Evolutionary conservation across 2,113 vertebrate species (phyloP), one percentile per base, ranked within the genome.

Genomic region (Neopipo cinnamomea): DNA sequence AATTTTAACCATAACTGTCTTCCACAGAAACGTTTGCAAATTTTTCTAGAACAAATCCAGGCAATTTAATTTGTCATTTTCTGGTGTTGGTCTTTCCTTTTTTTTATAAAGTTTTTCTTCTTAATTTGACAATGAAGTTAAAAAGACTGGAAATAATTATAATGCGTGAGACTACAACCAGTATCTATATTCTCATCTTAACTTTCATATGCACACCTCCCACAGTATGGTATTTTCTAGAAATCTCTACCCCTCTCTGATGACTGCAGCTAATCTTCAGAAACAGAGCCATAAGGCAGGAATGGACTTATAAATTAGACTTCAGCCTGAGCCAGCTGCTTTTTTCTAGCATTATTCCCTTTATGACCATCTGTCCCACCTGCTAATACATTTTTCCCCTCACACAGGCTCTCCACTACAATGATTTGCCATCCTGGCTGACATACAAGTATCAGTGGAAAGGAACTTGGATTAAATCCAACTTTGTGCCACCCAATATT

Each of bases 361-460:
- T 88, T 88, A 83, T 14, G 66, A 65, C 90, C 92, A 96, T 90
- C 94, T 95, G 96, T 91, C 62, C 72, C 84, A 94, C 91, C 88
- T 82, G 77, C 58, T 90, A 70, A 65, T 46, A 31, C 18, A 65
- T 63, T 90, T 75, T 74, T 31, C 62, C 68, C 50, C 53, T 68
- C 47, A 53, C 37, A 53, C 17, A 82, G n/a, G 12, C 39, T 59
- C 72, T 89, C 73, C 44, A 63, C 66, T 35, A 27, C 62, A 89
- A 68, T 19, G n/a, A 79, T 56, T 24, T 90, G 47, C 35, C 47
- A 65, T 74, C 88, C 75, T 88, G 75, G 24, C 35, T 86, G 53
- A 68, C 56, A 58, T 20, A 72, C 13, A 84, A 81, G 3, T 46
- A 79, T 14, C 5, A 11, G 33, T 53, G 14, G 62, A 83, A 89